Base-by-base conservation (phyloP, 2,797 vertebrate species). In the Chlorospingus semifuscus region DNA sequence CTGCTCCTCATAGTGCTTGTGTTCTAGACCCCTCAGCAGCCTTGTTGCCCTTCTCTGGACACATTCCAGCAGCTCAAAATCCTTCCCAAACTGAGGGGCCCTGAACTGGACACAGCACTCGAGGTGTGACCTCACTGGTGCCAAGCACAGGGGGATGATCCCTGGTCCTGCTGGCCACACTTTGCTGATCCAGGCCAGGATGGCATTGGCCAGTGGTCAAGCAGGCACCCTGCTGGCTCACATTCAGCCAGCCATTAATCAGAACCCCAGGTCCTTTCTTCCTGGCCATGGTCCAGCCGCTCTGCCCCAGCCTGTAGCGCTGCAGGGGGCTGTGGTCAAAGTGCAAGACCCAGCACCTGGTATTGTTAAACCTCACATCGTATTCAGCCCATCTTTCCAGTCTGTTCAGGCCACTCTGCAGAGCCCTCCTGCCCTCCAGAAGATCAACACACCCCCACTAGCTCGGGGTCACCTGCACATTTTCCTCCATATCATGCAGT, bases 401-500 rank as follows among this genome's bases (percentile, higher is more conserved):
- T 11, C 41, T 47, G 8, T 41, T 34, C 34, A n/a, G 16, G 24
- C 12, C 34, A 36, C 59, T 16, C 49, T 64, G 69, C 41, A 72
- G 59, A 55, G 34, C 19, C 30, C 30, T 47, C 59, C 42, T 64
- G 50, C 68, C 16, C 41, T 46, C 12, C 68, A 64, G 41, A 13
- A 78, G 42, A 70, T 18, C 1, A 0, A 63, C 65, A 78, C 14
- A 47, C 30, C 30, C 26, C 6, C 26, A 47, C 8, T 27, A 78
- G 21, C 34, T 7, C 47, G 56, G 30, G 39, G 56, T 61, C 49
- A 36, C 20, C 41, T 70, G 57, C 22, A 63, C 41, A 27, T 55
- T 36, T 70, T 42, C 36, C 66, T 81, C 64, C 9, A 0, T 12
- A 52, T 46, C 49, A 59, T 0, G 0, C 34, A 76, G 21, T 27